phyloP scores from a whole-genome alignment of 2,797 vertebrate genomes.

The Gymnothorax reevesii region DNA sequence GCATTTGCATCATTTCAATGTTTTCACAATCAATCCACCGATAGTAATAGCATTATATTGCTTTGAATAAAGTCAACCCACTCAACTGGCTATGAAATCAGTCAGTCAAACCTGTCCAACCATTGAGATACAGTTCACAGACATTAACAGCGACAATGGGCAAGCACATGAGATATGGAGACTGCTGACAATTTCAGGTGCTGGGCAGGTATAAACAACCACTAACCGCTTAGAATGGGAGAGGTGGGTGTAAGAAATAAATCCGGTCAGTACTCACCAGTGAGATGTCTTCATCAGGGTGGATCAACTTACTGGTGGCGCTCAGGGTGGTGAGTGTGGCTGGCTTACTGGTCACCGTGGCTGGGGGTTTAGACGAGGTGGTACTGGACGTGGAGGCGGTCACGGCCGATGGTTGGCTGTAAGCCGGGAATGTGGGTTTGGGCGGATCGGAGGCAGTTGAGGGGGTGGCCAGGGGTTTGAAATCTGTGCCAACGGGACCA shows the following conservation, averaged over 20 bases:
- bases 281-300: conserved; percentile 99
- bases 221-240: conserved; percentile 64
- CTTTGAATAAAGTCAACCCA: too few relatives aligned
- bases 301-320: conserved; percentile 99
- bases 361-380: conserved; percentile 91
- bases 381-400: conserved; percentile 92
- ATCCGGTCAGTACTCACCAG: conserved; percentile 87
- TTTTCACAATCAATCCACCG: too few relatives aligned
- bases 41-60: too few relatives aligned
- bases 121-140: too few relatives aligned
- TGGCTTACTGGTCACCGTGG: conserved; percentile 94
- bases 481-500: conserved; percentile 83
- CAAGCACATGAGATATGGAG: background rate
- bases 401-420: conserved; percentile 91
- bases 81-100: too few relatives aligned
- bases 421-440: conserved; percentile 97
- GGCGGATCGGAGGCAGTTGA: conserved; percentile 84
- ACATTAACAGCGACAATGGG: too few relatives aligned
- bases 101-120: too few relatives aligned
- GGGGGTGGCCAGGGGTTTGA: conserved; percentile 84
- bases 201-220: conserved; percentile 60
- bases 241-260: conserved; percentile 61
- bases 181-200: background rate
- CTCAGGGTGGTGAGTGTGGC: conserved; percentile 95
- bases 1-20: too few relatives aligned